These are phyloP conservation scores for Simalia tracyae DNA, from an alignment of 2,797 vertebrate genomes.

Conservation along the genomic window DNA sequence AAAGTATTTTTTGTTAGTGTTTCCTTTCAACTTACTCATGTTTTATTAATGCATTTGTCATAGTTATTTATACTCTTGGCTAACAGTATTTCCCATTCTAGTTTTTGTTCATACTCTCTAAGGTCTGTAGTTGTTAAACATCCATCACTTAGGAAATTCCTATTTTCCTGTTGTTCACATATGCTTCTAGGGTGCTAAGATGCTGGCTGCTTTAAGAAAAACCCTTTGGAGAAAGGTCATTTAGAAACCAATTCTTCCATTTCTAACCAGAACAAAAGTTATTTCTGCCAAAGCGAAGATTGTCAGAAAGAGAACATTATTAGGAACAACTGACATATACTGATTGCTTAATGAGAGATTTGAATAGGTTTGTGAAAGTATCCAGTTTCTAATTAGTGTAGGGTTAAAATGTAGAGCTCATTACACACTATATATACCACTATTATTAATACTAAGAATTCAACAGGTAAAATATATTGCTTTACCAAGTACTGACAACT, in stretches of 20 bases:
- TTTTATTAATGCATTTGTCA: background rate
- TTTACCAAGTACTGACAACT: background rate
- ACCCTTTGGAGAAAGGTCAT: background rate
- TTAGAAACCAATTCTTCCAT: background rate
- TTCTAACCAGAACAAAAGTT: background rate
- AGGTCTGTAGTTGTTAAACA: constrained; percentile 10
- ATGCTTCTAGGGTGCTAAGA: background rate
- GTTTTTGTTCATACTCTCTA: background rate
- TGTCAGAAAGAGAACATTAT: constrained; percentile 1
- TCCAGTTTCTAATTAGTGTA: background rate
- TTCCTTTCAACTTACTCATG: background rate
- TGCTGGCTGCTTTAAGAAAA: constrained; percentile 24
- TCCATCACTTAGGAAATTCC: constrained; percentile 17
- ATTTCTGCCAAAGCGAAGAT: background rate
- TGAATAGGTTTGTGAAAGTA: accelerated
- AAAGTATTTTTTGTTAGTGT: background rate
- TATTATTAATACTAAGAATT: background rate
- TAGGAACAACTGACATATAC: background rate
- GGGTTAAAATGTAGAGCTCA: background rate
- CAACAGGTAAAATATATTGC: background rate
- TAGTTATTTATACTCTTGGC: background rate
- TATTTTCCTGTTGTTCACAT: constrained; percentile 20
- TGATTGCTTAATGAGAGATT: background rate
- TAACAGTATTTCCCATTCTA: background rate
- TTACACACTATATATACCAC: background rate